Evolutionary conservation across 2,797 vertebrate species (phyloP).

Genomic region (Antrozous pallidus): DNA sequence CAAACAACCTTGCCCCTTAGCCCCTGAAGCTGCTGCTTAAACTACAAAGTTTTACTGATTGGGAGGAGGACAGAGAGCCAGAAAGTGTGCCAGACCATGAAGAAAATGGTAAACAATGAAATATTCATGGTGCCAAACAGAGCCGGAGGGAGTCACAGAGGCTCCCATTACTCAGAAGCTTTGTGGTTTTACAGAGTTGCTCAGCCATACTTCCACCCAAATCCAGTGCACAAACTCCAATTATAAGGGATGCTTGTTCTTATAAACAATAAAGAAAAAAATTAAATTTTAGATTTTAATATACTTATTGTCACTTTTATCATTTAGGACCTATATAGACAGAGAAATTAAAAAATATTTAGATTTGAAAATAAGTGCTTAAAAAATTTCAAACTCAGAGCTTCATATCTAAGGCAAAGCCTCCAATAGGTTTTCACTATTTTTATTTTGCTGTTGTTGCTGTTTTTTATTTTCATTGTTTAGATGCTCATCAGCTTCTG

Average conservation of each 20-base stretch:
- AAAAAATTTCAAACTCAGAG: neutral
- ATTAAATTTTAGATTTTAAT: neutral
- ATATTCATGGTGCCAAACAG: neutral
- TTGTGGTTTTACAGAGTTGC: neutral
- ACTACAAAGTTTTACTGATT: neutral
- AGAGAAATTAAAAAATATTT: neutral
- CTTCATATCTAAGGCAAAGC: neutral
- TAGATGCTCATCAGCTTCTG: neutral
- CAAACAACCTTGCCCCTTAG: neutral
- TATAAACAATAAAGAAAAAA: slow-evolving; percentile 6
- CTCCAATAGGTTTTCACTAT: neutral
- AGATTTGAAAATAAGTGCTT: slow-evolving; percentile 24
- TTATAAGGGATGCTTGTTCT: neutral
- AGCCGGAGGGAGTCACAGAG: neutral
- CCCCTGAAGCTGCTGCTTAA: neutral
- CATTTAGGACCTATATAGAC: neutral
- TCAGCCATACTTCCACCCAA: neutral
- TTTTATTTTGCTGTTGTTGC: no score
- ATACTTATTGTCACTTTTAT: neutral
- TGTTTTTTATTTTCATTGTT: neutral
- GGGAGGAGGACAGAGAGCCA: neutral
- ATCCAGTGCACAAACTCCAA: neutral
- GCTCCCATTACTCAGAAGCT: neutral
- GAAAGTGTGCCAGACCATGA: neutral
- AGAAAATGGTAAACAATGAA: slow-evolving; percentile 14